These are phyloP conservation scores for Phragmatobia fuliginosa DNA, from an alignment of 2,888 invertebrate genomes.

Conservation along the genomic window DNA sequence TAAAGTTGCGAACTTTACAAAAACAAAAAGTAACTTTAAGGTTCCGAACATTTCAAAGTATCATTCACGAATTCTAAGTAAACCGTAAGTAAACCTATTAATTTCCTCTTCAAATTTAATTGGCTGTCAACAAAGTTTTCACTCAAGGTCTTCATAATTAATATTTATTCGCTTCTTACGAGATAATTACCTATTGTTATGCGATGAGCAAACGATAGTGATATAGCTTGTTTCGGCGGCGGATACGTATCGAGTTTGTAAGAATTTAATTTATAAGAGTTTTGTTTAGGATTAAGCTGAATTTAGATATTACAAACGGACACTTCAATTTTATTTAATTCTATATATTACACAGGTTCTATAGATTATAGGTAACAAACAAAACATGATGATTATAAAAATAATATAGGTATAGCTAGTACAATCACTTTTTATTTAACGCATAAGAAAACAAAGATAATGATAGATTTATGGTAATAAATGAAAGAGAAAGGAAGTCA, in stretches of 20 bases:
- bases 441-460: too few relatives aligned
- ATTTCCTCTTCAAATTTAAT: slow-evolving; percentile 21
- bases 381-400: too few relatives aligned
- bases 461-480: too few relatives aligned
- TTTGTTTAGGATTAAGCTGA: neutral
- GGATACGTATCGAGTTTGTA: neutral
- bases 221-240: neutral
- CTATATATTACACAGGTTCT: too few relatives aligned
- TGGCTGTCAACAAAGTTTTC: slow-evolving; percentile 19
- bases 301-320: too few relatives aligned
- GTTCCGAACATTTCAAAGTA: slow-evolving; percentile 5
- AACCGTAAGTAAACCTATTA: slow-evolving; percentile 14
- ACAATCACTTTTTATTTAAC: too few relatives aligned
- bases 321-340: too few relatives aligned
- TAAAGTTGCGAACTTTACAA: neutral
- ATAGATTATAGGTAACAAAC: too few relatives aligned
- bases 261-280: neutral
- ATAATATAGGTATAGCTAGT: too few relatives aligned
- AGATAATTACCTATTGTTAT: slow-evolving; percentile 10
- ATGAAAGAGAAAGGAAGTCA: too few relatives aligned
- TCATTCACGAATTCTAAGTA: neutral
- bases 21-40: neutral
- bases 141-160: slow-evolving; percentile 30
- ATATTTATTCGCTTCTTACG: slow-evolving; percentile 25
- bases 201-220: neutral